Percentiles rank a stretch among this genome's conserved stretches.
Conservation (phyloP, 2,888 invertebrate genomes). For the Acanthococcus lagerstroemiae region DNA sequence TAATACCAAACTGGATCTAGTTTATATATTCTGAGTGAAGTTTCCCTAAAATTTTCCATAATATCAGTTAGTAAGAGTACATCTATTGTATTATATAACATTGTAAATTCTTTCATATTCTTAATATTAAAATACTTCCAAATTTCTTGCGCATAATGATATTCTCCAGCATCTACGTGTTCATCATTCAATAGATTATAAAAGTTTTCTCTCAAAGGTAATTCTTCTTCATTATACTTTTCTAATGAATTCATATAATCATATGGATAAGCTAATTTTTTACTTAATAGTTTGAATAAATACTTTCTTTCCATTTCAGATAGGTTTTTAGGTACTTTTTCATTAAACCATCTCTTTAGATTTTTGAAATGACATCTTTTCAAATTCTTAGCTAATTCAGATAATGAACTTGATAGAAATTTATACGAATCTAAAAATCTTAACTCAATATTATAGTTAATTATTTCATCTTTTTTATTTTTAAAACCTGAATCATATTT, state of each 20-base stretch:
- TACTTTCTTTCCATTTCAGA: conserved; percentile 31
- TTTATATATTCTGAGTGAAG: conserved; percentile 16
- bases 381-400: conserved; percentile 7
- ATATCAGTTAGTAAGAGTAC: conserved; percentile 3
- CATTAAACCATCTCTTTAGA: conserved; percentile 14
- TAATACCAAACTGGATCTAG: conserved; percentile 24
- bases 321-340: conserved; percentile 17
- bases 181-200: conserved; percentile 20
- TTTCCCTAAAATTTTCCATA: conserved; percentile 39
- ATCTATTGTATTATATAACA: conserved; percentile 12
- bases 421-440: conserved; percentile 13
- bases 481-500: not conserved
- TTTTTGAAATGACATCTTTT: conserved; percentile 12
- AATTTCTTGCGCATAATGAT: conserved; percentile 18
- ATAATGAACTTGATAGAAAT: conserved; percentile 12
- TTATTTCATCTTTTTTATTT: not conserved
- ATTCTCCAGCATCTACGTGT: conserved; percentile 5
- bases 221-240: not conserved
- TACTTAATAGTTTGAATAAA: conserved; percentile 6
- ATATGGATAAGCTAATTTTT: conserved; percentile 1
- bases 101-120: conserved; percentile 14
- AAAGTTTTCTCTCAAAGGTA: conserved; percentile 3
- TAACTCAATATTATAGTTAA: not conserved
- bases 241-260: conserved; percentile 4
- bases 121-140: conserved; percentile 10